These are phyloP conservation scores for Penelope pileata DNA, from an alignment of 2,113 vertebrate species.

Conservation along the genomic window DNA sequence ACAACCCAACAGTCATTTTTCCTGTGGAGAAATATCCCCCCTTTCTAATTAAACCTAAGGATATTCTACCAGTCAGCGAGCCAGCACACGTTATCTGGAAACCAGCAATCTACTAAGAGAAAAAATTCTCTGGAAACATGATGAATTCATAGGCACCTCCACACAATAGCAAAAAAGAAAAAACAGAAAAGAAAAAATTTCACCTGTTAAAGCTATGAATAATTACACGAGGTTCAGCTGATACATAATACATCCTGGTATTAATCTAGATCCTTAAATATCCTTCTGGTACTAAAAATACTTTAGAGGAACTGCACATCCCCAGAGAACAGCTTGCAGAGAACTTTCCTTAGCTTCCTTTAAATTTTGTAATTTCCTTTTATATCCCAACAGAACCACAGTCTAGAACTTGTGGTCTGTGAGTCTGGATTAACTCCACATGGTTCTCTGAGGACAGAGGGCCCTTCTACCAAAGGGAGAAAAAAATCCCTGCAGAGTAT, in stretches of 20 bases:
- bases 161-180: not conserved
- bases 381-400: slow-evolving; percentile 8
- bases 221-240: not conserved
- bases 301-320: slow-evolving; percentile 31
- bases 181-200: not conserved
- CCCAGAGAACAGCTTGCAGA: slow-evolving; percentile 29
- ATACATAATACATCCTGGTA: slow-evolving; percentile 58
- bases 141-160: not conserved
- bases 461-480: not conserved
- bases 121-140: not conserved
- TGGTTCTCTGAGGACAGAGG: not conserved
- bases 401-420: slow-evolving; percentile 31
- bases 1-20: not conserved
- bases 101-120: not conserved
- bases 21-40: not conserved
- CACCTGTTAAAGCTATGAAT: slow-evolving; percentile 58
- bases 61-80: not conserved
- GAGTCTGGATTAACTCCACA: slow-evolving; percentile 21
- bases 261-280: slow-evolving; percentile 59
- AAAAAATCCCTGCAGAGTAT: not conserved
- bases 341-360: slow-evolving; percentile 23
- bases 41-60: not conserved
- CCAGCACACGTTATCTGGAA: not conserved
- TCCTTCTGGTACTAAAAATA: slow-evolving; percentile 53
- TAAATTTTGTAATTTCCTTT: slow-evolving; percentile 38